Base-by-base conservation (phyloP, 64 coral and sea anemone genomes). In the Montipora foliosa region DNA sequence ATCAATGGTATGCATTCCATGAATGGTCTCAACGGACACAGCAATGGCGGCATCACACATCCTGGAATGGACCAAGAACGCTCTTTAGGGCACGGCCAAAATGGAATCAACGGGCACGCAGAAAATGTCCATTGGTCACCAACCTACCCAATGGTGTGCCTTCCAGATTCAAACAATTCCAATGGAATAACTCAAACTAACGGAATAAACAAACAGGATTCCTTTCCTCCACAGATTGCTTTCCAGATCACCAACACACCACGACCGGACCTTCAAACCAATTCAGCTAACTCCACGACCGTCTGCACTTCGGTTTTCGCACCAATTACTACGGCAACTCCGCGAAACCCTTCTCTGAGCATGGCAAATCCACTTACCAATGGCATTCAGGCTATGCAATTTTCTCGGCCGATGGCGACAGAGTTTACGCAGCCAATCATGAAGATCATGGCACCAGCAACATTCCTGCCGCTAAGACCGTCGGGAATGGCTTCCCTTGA, bases 71-170 rank as follows among this genome's bases (percentile, higher is more conserved):
- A 97, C 67, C 96, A 97, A 2, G 96, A 97, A 12, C 48, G 96
- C 12, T 78, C 89, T 48, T 62, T 97, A 3, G 91, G 91, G 20
- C 92, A 96, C 47, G 89, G 89, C 69, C 91, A 94, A 47, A 82
- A 89, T 21, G 94, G 91, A 61, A 81, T 89, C 14, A 90, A 95
- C 15, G 88, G 88, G 17, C 93, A 95, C 66, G 13, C 96, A 17
- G 96, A 97, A 60, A 92, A 91, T 53, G 77, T 97, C 64, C 96
- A 97, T n/a, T 97, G 96, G 96, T 97, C 96, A 3, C 92, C 96
- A 15, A 85, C 90, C 5, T 97, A 97, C 47, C 96, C 96, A n/a
- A 93, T 98, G 89, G 96, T 98, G 0, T 98, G 96, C 76, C 74
- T 98, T 22, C 93, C 96, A 47, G 96, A 98, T 55, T 95, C 96